phyloP scores from a whole-genome alignment of 2,113 vertebrate species.

The Prinia subflava region DNA sequence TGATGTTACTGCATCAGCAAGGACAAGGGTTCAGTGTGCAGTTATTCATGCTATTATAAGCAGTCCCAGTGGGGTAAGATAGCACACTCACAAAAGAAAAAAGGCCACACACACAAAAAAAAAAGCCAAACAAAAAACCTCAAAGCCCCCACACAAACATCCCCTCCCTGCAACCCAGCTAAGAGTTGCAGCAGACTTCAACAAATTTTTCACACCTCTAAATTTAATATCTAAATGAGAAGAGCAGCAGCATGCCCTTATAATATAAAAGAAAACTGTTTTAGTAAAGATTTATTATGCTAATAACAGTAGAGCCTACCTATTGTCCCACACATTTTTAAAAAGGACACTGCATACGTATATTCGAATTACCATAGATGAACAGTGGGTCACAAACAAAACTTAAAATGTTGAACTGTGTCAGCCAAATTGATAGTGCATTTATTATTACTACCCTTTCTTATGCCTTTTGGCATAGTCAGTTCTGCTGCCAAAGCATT shows the following conservation, averaged over 20 bases:
- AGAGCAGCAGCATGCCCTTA: background rate
- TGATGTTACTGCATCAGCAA: background rate
- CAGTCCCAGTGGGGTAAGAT: background rate
- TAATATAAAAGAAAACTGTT: background rate
- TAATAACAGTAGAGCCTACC: background rate
- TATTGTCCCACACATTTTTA: background rate
- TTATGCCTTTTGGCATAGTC: background rate
- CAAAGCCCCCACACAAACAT: background rate
- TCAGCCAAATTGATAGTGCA: background rate
- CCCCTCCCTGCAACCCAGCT: background rate
- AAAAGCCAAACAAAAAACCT: background rate
- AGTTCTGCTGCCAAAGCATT: slow-evolving; percentile 23
- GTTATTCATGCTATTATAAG: background rate
- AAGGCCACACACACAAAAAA: background rate
- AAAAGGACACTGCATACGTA: background rate
- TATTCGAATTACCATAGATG: background rate
- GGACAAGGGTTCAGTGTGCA: background rate
- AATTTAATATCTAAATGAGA: background rate
- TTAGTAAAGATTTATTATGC: background rate
- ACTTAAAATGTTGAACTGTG: background rate
- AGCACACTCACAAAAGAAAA: background rate
- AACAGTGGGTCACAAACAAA: slow-evolving; percentile 17
- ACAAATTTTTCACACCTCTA: background rate
- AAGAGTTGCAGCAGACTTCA: background rate
- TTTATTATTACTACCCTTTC: background rate